Conservation (phyloP, 2,797 vertebrate species). For the Pogoniulus pusillus region DNA sequence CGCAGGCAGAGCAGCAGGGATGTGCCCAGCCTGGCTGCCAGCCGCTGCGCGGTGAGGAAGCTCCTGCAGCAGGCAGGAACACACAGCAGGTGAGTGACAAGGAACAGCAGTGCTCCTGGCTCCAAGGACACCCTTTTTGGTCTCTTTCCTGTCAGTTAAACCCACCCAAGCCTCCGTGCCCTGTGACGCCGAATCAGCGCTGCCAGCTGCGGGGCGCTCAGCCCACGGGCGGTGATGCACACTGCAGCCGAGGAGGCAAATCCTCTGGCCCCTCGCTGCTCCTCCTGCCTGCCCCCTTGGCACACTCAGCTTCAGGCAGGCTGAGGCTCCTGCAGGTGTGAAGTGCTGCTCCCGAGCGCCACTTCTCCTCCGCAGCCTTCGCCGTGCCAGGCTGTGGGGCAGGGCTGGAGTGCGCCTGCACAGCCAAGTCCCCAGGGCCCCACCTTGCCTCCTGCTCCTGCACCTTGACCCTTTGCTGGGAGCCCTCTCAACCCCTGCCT, state of each 20-base stretch:
- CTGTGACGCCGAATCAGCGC: neutral
- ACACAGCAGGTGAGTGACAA: neutral
- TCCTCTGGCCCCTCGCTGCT: neutral
- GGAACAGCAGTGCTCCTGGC: neutral
- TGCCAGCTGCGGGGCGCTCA: neutral
- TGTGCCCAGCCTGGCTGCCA: neutral
- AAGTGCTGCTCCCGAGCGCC: neutral
- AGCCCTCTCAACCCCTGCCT: neutral
- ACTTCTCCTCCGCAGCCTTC: neutral
- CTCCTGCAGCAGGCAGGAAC: neutral
- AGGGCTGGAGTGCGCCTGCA: neutral
- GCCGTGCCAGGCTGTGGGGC: neutral
- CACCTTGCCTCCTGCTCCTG: neutral
- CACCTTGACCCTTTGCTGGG: neutral
- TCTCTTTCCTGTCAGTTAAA: neutral
- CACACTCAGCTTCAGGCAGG: neutral
- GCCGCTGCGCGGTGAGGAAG: neutral
- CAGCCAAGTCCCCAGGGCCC: neutral
- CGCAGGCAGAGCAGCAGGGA: neutral
- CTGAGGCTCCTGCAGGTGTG: neutral
- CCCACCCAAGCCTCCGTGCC: neutral
- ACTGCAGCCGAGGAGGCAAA: neutral
- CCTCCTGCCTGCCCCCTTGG: neutral
- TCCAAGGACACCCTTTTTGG: neutral
- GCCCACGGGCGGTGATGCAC: neutral